Conservation (phyloP, 2,888 invertebrate species). For the Onchidella celtica region DNA sequence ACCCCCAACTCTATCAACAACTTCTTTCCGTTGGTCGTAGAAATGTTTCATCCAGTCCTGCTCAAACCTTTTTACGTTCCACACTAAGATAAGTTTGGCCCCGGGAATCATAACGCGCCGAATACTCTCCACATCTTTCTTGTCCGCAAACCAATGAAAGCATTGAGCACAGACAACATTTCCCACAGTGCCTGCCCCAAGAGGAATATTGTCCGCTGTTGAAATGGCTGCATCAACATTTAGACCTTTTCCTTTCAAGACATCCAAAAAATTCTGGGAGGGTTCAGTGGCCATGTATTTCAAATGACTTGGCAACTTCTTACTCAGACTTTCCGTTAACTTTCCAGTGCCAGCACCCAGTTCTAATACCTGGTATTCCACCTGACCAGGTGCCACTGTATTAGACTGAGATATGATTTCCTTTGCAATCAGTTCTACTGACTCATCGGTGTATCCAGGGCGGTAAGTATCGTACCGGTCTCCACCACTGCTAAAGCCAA, state of each 20-base stretch:
- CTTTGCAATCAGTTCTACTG: constrained; percentile 47
- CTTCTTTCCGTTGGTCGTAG: constrained; percentile 29
- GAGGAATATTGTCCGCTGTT: constrained; percentile 58
- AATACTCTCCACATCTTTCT: constrained; percentile 59
- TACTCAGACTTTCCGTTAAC: constrained; percentile 54
- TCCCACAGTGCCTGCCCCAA: constrained; percentile 59
- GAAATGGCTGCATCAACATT: constrained; percentile 57
- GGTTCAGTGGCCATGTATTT: constrained; percentile 65
- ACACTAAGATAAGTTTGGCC: constrained; percentile 50
- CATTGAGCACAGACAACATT: constrained; percentile 65
- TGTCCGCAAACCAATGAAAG: constrained; percentile 69
- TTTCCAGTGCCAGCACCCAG: constrained; percentile 70
- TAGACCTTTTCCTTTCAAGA: constrained; percentile 55
- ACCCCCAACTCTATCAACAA: constrained; percentile 8
- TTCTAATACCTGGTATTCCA: constrained; percentile 60
- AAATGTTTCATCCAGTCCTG: constrained; percentile 24
- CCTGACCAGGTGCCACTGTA: neutral
- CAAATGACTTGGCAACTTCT: constrained; percentile 9
- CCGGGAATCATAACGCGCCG: constrained; percentile 61
- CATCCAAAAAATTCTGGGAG: constrained; percentile 58
- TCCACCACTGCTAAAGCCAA: constrained; percentile 50
- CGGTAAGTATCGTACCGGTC: constrained; percentile 58
- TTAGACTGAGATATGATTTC: neutral
- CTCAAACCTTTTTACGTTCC: constrained; percentile 35
- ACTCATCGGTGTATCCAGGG: constrained; percentile 63